Evolutionary conservation across 2,888 invertebrate species (phyloP).

Genomic region (Bibio marci): DNA sequence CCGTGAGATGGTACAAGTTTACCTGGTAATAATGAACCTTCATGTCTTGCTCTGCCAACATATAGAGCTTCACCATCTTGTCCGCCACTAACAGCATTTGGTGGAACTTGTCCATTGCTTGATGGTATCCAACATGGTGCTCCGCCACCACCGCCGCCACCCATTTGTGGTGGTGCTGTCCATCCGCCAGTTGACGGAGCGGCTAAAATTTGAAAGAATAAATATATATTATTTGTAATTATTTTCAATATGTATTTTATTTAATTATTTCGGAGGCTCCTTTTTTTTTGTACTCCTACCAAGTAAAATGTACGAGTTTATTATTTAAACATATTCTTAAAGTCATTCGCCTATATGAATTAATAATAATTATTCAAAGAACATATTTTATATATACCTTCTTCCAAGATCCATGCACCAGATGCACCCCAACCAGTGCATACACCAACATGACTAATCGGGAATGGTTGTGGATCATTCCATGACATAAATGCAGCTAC

Average conservation of each 20-base stretch:
- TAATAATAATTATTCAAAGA: neutral
- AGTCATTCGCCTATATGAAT: too few relatives aligned
- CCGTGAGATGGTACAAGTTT: conserved; percentile 55
- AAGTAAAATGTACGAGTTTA: too few relatives aligned
- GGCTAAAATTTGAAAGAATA: neutral
- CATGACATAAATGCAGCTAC: conserved; percentile 54
- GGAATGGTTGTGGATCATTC: conserved; percentile 51
- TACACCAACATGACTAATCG: conserved; percentile 56
- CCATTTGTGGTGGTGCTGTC: conserved; percentile 10
- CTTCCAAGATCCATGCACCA: conserved; percentile 69
- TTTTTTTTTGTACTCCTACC: too few relatives aligned
- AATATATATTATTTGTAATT: neutral
- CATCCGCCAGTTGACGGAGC: conserved; percentile 10
- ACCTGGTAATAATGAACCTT: conserved; percentile 61
- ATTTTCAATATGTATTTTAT: neutral
- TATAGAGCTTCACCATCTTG: conserved; percentile 37
- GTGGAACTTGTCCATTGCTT: conserved; percentile 44
- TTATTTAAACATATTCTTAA: too few relatives aligned
- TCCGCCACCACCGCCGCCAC: conserved; percentile 13
- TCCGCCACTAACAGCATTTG: conserved; percentile 51
- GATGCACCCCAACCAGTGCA: conserved; percentile 77
- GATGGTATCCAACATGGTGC: conserved; percentile 40
- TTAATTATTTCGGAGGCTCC: neutral
- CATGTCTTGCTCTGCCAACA: conserved; percentile 50
- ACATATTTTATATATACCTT: too few relatives aligned